These are phyloP conservation scores for Meloidogyne exigua DNA, from an alignment of 1,140 invertebrate species.

Conservation along the genomic window DNA sequence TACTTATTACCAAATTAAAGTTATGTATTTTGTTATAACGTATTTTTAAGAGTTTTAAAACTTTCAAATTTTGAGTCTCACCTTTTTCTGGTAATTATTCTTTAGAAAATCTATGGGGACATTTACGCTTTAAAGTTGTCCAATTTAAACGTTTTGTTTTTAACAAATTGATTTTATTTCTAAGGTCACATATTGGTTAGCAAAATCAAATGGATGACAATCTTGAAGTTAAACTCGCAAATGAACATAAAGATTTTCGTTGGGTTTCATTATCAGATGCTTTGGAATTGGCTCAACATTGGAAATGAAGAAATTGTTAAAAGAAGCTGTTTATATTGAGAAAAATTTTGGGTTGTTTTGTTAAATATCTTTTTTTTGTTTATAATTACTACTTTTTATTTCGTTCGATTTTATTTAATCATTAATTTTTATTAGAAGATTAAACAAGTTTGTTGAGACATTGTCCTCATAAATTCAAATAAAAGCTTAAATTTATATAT, in stretches of 20 bases:
- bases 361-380: not conserved
- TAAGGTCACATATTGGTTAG: conserved; percentile 76
- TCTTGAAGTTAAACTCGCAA: conserved; percentile 72
- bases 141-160: too few species aligned
- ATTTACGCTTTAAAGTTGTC: not conserved
- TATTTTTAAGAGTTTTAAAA: too few species aligned
- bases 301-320: conserved; percentile 74
- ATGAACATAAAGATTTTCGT: conserved; percentile 78
- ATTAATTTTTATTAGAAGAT: too few species aligned
- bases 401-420: too few species aligned
- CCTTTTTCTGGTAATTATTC: too few species aligned
- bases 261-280: conserved; percentile 76
- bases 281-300: conserved; percentile 70
- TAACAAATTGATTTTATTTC: not conserved
- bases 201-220: conserved; percentile 73
- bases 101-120: not conserved
- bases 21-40: too few species aligned
- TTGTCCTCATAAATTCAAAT: too few species aligned
- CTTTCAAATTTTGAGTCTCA: too few species aligned
- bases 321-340: conserved; percentile 66
- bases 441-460: too few species aligned
- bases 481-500: too few species aligned
- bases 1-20: too few species aligned
- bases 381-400: not conserved
- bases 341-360: conserved; percentile 9